Evolutionary conservation across 2,888 invertebrate genomes (phyloP).

Genomic region (Lypha dubia): DNA sequence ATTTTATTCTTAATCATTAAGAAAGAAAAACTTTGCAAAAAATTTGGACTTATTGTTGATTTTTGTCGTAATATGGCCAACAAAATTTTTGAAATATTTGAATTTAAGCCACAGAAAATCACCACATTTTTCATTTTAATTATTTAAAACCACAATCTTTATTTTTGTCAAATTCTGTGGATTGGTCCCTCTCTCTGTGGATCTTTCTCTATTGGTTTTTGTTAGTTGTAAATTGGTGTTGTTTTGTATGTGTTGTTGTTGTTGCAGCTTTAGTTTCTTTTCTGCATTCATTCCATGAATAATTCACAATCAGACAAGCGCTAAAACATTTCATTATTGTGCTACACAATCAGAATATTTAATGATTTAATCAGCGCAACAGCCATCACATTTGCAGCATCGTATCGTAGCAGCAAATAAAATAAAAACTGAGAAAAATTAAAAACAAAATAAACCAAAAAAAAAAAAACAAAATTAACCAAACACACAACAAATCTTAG

Average conservation of each 20-base stretch:
- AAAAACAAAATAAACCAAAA: constrained; percentile 21
- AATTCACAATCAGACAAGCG: constrained; percentile 82
- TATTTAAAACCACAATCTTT: constrained; percentile 55
- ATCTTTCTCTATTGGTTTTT: constrained; percentile 55
- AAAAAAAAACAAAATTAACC: constrained; percentile 18
- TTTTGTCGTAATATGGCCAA: constrained; percentile 17
- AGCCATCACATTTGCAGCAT: constrained; percentile 73
- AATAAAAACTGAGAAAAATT: constrained; percentile 37
- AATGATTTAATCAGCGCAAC: constrained; percentile 79
- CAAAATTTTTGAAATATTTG: constrained; percentile 55
- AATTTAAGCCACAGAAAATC: constrained; percentile 10
- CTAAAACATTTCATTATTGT: constrained; percentile 83
- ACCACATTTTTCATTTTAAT: constrained; percentile 54
- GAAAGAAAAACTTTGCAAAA: constrained; percentile 6
- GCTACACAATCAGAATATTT: constrained; percentile 83
- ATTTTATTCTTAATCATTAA: not conserved
- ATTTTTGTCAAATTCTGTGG: constrained; percentile 51
- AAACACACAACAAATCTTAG: constrained; percentile 39
- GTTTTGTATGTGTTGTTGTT: constrained; percentile 33
- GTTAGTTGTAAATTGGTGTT: constrained; percentile 60
- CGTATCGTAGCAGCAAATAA: constrained; percentile 58
- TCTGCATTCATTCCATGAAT: constrained; percentile 82
- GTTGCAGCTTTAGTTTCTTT: constrained; percentile 35
- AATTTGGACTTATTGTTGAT: constrained; percentile 39
- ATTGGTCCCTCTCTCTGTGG: constrained; percentile 40